phyloP scores from a whole-genome alignment of 1,140 invertebrate species.

The Cardiocondyla obscurior region DNA sequence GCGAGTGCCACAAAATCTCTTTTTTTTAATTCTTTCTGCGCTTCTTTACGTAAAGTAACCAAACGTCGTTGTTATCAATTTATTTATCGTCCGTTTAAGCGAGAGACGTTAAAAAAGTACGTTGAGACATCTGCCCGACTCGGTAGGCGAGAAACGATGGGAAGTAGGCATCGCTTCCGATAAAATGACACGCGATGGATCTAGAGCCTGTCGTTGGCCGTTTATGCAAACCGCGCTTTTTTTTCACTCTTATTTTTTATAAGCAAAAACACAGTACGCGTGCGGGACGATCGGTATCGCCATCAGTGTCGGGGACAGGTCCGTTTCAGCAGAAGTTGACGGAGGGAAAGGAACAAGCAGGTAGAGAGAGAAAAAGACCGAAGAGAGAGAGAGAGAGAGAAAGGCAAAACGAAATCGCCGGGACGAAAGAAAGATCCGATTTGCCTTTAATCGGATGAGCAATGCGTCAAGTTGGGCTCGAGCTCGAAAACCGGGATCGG shows the following conservation, averaged over 20 bases:
- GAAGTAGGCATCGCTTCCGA: conserved; percentile 52
- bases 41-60: conserved; percentile 19
- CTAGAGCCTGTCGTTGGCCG: background rate
- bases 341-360: background rate
- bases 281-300: conserved; percentile 64
- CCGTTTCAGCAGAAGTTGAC: conserved; percentile 50
- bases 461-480: conserved; percentile 6
- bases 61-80: conserved; percentile 28
- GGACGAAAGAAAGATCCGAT: conserved; percentile 63
- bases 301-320: conserved; percentile 36
- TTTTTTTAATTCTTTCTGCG: background rate
- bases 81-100: background rate
- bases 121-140: conserved; percentile 63
- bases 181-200: conserved; percentile 55
- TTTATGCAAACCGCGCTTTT: conserved; percentile 7
- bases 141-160: conserved; percentile 32
- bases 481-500: background rate
- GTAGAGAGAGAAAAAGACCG: background rate
- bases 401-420: background rate
- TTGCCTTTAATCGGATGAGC: conserved; percentile 72
- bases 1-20: background rate
- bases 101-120: conserved; percentile 57
- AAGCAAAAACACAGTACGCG: conserved; percentile 60
- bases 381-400: background rate
- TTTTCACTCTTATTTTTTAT: conserved; percentile 38